Evolutionary conservation across 2,888 invertebrate genomes (phyloP).

Genomic region (Timema podura): DNA sequence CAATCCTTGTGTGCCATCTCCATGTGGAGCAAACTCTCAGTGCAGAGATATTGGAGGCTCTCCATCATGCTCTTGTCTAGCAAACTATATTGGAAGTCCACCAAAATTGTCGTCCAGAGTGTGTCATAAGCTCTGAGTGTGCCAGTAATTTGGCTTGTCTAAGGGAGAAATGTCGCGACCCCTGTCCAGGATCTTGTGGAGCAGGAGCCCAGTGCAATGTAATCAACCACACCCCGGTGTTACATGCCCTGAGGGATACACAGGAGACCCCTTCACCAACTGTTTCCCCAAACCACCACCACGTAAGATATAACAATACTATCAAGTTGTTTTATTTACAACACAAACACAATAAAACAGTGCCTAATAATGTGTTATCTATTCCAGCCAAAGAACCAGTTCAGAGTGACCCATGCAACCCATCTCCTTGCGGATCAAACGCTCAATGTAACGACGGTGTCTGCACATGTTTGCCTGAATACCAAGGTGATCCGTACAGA

Average conservation of each 20-base stretch:
- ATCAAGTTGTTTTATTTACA: not conserved
- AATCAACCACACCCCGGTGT: constrained; percentile 72
- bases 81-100: constrained; percentile 47
- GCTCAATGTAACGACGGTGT: constrained; percentile 58
- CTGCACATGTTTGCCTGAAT: constrained; percentile 59
- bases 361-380: too few relatives aligned
- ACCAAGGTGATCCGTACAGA: constrained; percentile 53
- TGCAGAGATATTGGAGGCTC: constrained; percentile 38
- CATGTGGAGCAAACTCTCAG: constrained; percentile 41
- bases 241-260: constrained; percentile 67
- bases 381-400: constrained; percentile 30
- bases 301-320: constrained; percentile 45
- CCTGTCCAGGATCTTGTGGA: constrained; percentile 75
- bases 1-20: constrained; percentile 37
- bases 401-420: constrained; percentile 43
- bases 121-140: constrained; percentile 66
- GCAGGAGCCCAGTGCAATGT: constrained; percentile 69
- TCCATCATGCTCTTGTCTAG: constrained; percentile 39
- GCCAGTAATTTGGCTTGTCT: constrained; percentile 71
- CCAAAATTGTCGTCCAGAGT: constrained; percentile 38
- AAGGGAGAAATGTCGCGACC: constrained; percentile 72
- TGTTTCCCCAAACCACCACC: constrained; percentile 56
- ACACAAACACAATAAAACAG: too few relatives aligned
- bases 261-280: constrained; percentile 69
- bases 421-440: constrained; percentile 52